These are phyloP conservation scores for Campodea augens DNA, from an alignment of 1,140 invertebrate genomes.

Conservation along the genomic window DNA sequence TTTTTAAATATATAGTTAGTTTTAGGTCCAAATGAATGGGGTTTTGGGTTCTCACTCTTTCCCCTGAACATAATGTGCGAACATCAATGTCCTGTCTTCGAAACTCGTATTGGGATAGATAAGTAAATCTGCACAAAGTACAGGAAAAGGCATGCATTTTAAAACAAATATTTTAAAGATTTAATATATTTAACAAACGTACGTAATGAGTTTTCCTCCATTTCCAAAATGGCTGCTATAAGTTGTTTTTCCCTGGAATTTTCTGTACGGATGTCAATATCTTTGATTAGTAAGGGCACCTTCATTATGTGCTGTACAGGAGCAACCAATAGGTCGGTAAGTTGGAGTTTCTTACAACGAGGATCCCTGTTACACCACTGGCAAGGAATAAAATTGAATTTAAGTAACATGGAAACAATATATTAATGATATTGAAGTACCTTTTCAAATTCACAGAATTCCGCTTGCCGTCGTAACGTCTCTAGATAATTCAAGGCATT, in stretches of 20 bases:
- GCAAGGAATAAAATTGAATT: not conserved
- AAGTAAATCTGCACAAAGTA: not conserved
- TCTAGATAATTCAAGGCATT: constrained; percentile 40
- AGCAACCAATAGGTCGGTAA: constrained; percentile 42
- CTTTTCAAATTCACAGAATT: constrained; percentile 42
- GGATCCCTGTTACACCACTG: constrained; percentile 38
- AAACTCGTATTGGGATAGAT: no score
- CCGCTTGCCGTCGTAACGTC: constrained; percentile 32
- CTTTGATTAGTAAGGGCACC: constrained; percentile 40
- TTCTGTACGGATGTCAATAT: constrained; percentile 37
- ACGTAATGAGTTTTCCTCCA: constrained; percentile 41
- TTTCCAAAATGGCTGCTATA: constrained; percentile 35
- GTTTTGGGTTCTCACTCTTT: no score
- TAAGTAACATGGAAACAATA: not conserved
- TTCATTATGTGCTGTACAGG: constrained; percentile 51
- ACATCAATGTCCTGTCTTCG: no score
- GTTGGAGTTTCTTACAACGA: constrained; percentile 40
- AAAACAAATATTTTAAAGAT: not conserved
- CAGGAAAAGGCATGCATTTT: constrained; percentile 1
- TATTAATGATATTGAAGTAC: constrained; percentile 19
- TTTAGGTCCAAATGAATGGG: no score
- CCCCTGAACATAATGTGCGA: no score
- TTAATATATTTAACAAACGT: no score
- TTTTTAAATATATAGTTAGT: no score
- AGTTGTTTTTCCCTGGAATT: constrained; percentile 30